phyloP scores from a whole-genome alignment of 2,797 vertebrate species.

The Paramormyrops hopkinsi region DNA sequence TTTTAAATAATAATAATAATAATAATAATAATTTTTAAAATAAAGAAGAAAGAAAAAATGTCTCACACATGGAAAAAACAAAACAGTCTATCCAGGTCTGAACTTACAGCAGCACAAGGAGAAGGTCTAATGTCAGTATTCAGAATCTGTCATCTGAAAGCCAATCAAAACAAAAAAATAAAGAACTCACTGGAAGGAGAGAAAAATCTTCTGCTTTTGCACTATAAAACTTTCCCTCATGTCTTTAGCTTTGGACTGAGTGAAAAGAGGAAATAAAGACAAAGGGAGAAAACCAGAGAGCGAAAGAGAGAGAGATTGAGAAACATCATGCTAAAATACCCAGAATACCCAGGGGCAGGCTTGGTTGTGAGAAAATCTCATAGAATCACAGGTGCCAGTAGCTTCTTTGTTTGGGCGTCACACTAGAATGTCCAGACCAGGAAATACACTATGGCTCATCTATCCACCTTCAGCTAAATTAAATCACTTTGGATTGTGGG shows the following conservation, averaged over 20 bases:
- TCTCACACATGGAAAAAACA: conserved; percentile 38
- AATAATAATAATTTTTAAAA: conserved; percentile 65
- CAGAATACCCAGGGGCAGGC: conserved; percentile 50
- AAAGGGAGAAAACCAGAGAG: not conserved
- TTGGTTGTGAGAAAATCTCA: conserved; percentile 59
- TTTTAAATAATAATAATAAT: conserved; percentile 62
- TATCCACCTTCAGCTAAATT: not conserved
- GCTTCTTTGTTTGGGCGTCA: not conserved
- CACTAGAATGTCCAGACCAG: not conserved
- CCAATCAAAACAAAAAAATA: conserved; percentile 52
- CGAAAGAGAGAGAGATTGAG: conserved; percentile 6
- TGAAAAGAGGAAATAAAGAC: not conserved
- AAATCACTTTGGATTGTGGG: not conserved
- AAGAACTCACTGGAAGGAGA: conserved; percentile 57
- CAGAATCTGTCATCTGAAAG: conserved; percentile 50
- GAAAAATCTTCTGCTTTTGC: conserved; percentile 43
- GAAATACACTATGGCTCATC: not conserved
- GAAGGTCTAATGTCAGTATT: conserved; percentile 56
- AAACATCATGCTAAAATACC: conserved; percentile 61
- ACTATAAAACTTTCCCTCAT: conserved; percentile 35
- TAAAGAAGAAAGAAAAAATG: conserved; percentile 41
- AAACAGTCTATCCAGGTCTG: conserved; percentile 44
- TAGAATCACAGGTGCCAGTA: conserved; percentile 52
- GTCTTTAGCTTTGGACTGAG: conserved; percentile 20
- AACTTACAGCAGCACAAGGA: conserved; percentile 60